phyloP scores from a whole-genome alignment of 2,888 invertebrate species.

The Himalopsyche kuldschensis region DNA sequence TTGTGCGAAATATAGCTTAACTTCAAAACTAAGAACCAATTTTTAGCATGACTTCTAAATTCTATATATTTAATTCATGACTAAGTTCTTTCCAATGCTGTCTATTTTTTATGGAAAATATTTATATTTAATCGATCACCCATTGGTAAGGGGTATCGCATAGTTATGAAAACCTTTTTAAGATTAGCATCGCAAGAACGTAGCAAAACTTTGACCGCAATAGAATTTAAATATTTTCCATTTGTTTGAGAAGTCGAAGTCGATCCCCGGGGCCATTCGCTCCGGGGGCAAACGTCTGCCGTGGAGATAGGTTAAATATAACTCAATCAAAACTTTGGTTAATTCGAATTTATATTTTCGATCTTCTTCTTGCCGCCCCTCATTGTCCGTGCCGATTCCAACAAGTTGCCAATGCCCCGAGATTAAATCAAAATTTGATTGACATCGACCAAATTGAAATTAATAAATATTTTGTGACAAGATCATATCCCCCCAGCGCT shows the following conservation, averaged over 20 bases:
- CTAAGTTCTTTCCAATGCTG: too few relatives aligned
- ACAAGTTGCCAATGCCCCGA: not conserved
- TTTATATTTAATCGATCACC: too few relatives aligned
- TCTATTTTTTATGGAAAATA: too few relatives aligned
- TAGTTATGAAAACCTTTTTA: not conserved
- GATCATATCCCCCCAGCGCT: not conserved
- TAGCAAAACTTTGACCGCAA: not conserved
- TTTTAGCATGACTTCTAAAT: too few relatives aligned
- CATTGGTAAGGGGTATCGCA: too few relatives aligned
- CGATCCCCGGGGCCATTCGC: not conserved
- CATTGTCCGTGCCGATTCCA: not conserved
- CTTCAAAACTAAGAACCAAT: too few relatives aligned
- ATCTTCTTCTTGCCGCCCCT: not conserved
- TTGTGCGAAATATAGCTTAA: too few relatives aligned
- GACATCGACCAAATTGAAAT: not conserved
- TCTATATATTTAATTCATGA: too few relatives aligned
- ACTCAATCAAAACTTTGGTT: not conserved
- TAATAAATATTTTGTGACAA: not conserved
- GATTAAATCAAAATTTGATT: not conserved
- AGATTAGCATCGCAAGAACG: not conserved
- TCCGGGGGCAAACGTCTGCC: not conserved
- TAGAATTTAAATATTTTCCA: not conserved
- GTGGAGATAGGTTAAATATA: not conserved
- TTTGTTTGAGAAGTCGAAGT: not conserved
- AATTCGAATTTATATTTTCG: conserved; percentile 1